phyloP scores from a whole-genome alignment of 1,140 invertebrate species.

The Melanaphis sacchari region DNA sequence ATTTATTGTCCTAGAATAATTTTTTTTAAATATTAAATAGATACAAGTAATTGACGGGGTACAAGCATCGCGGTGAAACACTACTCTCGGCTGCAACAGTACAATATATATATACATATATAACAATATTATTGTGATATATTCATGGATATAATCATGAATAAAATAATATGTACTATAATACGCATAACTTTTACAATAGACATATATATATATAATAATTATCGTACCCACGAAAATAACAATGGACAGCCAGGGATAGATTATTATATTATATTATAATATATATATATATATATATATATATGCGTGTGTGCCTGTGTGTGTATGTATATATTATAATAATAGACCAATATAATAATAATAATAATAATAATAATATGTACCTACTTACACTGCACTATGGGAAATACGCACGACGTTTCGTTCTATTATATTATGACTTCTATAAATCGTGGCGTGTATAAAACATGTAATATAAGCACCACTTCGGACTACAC shows the following conservation, averaged over 20 bases:
- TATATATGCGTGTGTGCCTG: too few species aligned
- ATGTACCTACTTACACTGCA: not conserved
- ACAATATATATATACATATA: not conserved
- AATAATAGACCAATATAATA: slow-evolving; percentile 15
- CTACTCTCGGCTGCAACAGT: not conserved
- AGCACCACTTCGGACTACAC: not conserved
- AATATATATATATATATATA: not conserved
- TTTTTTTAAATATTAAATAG: not conserved
- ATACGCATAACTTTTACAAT: not conserved
- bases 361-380: not conserved
- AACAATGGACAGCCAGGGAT: not conserved
- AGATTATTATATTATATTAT: not conserved
- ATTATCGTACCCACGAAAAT: not conserved
- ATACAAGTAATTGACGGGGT: not conserved
- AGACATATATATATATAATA: not conserved
- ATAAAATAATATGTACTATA: slow-evolving; percentile 12
- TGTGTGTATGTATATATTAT: too few species aligned
- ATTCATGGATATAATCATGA: slow-evolving; percentile 1
- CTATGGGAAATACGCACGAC: slow-evolving; percentile 1
- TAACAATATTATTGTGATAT: not conserved
- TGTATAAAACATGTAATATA: not conserved
- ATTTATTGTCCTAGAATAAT: not conserved
- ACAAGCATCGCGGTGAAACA: not conserved
- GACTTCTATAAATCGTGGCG: slow-evolving; percentile 10
- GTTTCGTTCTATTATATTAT: slow-evolving; percentile 6